Percentiles rank a stretch among this genome's conserved stretches.
phyloP scores from a whole-genome alignment of 2,797 vertebrate genomes.

The Galago senegalensis region DNA sequence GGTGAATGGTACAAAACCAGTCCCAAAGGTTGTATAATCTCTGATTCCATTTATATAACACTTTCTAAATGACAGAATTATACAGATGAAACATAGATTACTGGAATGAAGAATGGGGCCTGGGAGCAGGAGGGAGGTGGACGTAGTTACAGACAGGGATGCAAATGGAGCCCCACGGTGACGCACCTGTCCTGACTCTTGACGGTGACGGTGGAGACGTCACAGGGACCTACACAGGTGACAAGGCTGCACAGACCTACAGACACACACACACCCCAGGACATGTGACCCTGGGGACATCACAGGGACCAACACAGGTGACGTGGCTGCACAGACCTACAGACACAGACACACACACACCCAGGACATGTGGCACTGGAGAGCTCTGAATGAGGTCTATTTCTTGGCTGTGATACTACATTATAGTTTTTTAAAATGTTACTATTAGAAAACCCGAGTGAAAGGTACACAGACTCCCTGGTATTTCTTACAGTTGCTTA shows the following conservation, averaged over 20 bases:
- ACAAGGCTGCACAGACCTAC: neutral
- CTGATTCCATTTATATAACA: neutral
- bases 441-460: neutral
- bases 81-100: neutral
- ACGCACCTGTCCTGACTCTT: neutral
- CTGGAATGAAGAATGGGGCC: neutral
- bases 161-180: neutral
- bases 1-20: neutral
- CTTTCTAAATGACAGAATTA: slow-evolving; percentile 1
- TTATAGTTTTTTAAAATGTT: neutral
- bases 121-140: neutral
- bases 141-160: neutral
- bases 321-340: neutral
- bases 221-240: neutral
- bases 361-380: neutral
- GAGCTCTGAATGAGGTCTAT: neutral
- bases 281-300: neutral
- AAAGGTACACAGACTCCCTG: neutral
- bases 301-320: neutral
- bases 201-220: neutral
- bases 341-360: neutral
- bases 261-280: neutral
- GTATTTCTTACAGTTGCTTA: neutral
- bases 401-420: neutral
- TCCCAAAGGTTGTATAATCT: neutral